Evolutionary conservation across 2,888 invertebrate genomes (phyloP).

Genomic region (Agonopterix heracliana): DNA sequence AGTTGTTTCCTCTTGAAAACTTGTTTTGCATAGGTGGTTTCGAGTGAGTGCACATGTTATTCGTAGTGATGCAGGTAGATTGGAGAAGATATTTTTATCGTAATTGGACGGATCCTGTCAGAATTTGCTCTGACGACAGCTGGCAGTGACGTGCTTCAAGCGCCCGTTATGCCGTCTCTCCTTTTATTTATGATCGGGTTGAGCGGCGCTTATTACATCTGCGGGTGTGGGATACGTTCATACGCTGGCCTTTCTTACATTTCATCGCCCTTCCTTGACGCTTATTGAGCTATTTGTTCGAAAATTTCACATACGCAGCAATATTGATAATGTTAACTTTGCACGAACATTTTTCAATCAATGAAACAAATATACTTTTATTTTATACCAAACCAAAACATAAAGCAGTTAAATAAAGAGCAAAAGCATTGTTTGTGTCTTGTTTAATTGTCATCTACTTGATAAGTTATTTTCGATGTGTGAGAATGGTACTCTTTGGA

Average conservation of each 20-base stretch:
- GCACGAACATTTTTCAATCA: too few species aligned
- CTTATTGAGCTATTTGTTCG: conserved; percentile 51
- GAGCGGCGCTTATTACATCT: conserved; percentile 64
- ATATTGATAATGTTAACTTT: background rate
- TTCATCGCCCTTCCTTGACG: conserved; percentile 39
- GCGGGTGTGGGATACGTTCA: conserved; percentile 53
- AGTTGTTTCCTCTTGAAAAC: conserved; percentile 11
- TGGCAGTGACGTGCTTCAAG: conserved; percentile 57
- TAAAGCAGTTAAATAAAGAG: too few species aligned
- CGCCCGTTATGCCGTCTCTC: conserved; percentile 52
- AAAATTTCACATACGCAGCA: conserved; percentile 14
- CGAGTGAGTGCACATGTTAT: background rate
- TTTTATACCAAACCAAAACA: too few species aligned
- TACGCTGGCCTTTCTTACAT: conserved; percentile 46
- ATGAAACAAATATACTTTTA: too few species aligned
- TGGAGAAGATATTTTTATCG: conserved; percentile 44
- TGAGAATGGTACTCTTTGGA: too few species aligned
- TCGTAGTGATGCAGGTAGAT: conserved; percentile 13
- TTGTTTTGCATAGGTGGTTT: conserved; percentile 31
- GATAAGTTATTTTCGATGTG: too few species aligned
- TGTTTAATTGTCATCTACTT: too few species aligned
- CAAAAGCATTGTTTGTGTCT: too few species aligned
- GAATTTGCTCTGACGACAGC: conserved; percentile 50
- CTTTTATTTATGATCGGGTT: conserved; percentile 69
- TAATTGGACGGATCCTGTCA: conserved; percentile 35